Base-by-base conservation (phyloP, 1,140 invertebrate species). In the Sycobia sp. region DNA sequence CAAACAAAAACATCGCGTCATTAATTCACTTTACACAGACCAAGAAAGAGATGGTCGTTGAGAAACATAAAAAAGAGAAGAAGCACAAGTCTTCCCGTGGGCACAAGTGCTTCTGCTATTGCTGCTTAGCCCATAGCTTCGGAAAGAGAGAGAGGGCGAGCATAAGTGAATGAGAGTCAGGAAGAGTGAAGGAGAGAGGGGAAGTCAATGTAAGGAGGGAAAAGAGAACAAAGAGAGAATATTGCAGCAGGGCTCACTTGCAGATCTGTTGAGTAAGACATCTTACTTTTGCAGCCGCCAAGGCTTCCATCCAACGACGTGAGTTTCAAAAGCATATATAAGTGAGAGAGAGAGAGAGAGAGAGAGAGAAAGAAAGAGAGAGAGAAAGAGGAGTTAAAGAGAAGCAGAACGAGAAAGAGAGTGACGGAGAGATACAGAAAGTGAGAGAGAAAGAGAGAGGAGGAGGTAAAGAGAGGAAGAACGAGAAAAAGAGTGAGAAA, bases 11-110 rank as follows among this genome's bases (percentile, higher is more conserved):
- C 32, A 14, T 29, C 54, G 67, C 65, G 67, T 69, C 69, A 73
- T 73, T 73, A 73, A 73, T 73, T 71, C 68, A 69, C 69, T 73
- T 70, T 71, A 69, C 69, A 60, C 29, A 59, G 67, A 59, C 60
- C 58, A 67, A 55, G 22, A 32, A 66, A 62, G 57, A 56, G 16
- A 20, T 41, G 16, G 18, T 7, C 18, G 11, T 41, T 20, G 16
- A 68, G n/a, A n/a, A n/a, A n/a, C n/a, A n/a, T n/a, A n/a, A n/a
- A n/a, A n/a, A n/a, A n/a, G n/a, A n/a, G 62, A 68, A 68, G 64
- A 66, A 67, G 67, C 63, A 68, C 7, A 20, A 20, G 18, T 20
- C 5, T 13, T 23, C 22, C 8, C 39, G n/a, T 29, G 16, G 25
- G n/a, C 9, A 39, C 14, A 49, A 8, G 8, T 29, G 44, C 44